phyloP scores from a whole-genome alignment of 2,797 vertebrate species.

The Nothura maculosa region DNA sequence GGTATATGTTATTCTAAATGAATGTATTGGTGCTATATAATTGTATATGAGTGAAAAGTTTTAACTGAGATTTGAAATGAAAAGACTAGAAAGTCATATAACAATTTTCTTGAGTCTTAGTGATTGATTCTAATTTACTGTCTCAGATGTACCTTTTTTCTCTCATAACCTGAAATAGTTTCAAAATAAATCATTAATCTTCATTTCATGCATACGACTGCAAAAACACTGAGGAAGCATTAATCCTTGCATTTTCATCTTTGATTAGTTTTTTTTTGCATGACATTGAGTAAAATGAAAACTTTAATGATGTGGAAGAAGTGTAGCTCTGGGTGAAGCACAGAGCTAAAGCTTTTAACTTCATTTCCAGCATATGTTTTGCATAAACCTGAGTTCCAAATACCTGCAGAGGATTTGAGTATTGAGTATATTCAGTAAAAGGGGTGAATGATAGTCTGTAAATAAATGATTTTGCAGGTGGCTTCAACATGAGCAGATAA shows the following conservation, averaged over 20 bases:
- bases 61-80: background rate
- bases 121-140: background rate
- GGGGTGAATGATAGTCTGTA: background rate
- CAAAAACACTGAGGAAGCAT: background rate
- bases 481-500: background rate
- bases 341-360: background rate
- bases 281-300: background rate
- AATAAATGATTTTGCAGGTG: background rate
- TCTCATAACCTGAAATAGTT: background rate
- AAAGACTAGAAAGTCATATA: background rate
- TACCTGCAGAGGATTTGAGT: background rate
- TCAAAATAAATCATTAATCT: background rate
- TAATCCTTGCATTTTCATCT: background rate
- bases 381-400: background rate
- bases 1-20: background rate
- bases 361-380: background rate
- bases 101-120: background rate
- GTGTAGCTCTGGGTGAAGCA: background rate
- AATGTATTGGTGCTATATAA: background rate
- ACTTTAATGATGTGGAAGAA: background rate
- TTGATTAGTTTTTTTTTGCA: background rate
- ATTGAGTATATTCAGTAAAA: background rate
- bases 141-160: background rate
- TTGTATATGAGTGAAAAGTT: background rate
- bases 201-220: background rate